Percentiles rank a stretch among this genome's conserved stretches.
Conservation (phyloP, 1,140 invertebrate species). For the Danaus melanippus region DNA sequence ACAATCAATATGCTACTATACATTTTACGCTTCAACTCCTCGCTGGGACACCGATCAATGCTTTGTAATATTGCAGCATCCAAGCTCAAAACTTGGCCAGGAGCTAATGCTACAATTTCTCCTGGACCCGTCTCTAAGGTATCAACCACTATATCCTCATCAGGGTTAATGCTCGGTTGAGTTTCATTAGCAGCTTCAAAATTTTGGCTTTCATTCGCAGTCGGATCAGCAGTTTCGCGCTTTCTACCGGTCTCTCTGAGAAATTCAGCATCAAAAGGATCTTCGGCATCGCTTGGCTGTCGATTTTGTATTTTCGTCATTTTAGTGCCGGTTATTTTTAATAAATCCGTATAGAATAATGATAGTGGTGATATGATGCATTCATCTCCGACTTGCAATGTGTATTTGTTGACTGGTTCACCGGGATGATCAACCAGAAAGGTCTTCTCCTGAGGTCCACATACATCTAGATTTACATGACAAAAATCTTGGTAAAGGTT, state of each 20-base stretch:
- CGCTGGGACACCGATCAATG: slow-evolving; percentile 89
- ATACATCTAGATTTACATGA: slow-evolving; percentile 91
- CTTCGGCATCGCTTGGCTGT: slow-evolving; percentile 88
- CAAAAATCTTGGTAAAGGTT: slow-evolving; percentile 93
- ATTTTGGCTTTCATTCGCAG: slow-evolving; percentile 77
- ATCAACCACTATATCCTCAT: slow-evolving; percentile 88
- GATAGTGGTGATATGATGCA: slow-evolving; percentile 91
- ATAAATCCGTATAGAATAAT: slow-evolving; percentile 90
- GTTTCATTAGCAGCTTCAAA: slow-evolving; percentile 68
- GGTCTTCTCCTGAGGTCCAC: slow-evolving; percentile 85
- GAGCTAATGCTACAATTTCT: slow-evolving; percentile 77
- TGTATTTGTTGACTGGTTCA: slow-evolving; percentile 81
- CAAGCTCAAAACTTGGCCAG: slow-evolving; percentile 86
- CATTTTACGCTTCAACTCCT: slow-evolving; percentile 95
- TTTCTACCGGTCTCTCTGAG: slow-evolving; percentile 88
- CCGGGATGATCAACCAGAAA: slow-evolving; percentile 84
- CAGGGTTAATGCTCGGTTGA: slow-evolving; percentile 66
- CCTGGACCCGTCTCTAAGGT: slow-evolving; percentile 76
- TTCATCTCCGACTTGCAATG: slow-evolving; percentile 91
- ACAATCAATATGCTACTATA: slow-evolving; percentile 94
- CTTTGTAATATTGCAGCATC: slow-evolving; percentile 93
- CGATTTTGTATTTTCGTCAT: slow-evolving; percentile 81
- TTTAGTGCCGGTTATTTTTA: slow-evolving; percentile 86
- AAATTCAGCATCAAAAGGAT: slow-evolving; percentile 95
- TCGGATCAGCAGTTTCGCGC: slow-evolving; percentile 55